Conservation (phyloP, 2,113 vertebrate species). For the Anarrhichthys ocellatus region DNA sequence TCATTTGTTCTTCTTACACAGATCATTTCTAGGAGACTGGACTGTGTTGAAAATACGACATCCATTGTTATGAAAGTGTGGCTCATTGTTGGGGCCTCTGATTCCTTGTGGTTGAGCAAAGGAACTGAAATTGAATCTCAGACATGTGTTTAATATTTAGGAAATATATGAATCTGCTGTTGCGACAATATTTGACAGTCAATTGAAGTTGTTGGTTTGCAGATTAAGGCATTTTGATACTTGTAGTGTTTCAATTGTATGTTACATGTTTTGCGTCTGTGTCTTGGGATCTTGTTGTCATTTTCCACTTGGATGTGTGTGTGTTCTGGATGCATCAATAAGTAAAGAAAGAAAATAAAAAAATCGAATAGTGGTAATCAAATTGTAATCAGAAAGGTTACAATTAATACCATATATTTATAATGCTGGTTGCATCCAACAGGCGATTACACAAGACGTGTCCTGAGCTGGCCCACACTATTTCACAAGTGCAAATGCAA, state of each 20-base stretch:
- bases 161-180: not conserved
- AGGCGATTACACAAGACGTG: not conserved
- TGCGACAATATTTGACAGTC: not conserved
- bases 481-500: not conserved
- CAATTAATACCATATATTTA: no score
- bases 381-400: not conserved
- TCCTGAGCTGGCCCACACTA: not conserved
- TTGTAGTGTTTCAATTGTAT: not conserved
- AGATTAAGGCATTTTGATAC: not conserved
- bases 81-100: not conserved
- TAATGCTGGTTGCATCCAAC: not conserved
- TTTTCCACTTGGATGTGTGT: not conserved
- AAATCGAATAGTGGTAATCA: not conserved
- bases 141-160: not conserved
- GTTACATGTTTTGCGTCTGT: not conserved
- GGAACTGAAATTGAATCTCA: not conserved
- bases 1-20: no score
- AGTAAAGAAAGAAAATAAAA: not conserved
- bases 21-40: not conserved
- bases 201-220: not conserved
- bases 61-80: not conserved
- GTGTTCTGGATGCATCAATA: not conserved
- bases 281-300: not conserved
- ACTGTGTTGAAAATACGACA: not conserved
- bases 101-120: not conserved